Base-by-base conservation (phyloP, 2,888 invertebrate species). In the Hypselothyrea guttata region DNA sequence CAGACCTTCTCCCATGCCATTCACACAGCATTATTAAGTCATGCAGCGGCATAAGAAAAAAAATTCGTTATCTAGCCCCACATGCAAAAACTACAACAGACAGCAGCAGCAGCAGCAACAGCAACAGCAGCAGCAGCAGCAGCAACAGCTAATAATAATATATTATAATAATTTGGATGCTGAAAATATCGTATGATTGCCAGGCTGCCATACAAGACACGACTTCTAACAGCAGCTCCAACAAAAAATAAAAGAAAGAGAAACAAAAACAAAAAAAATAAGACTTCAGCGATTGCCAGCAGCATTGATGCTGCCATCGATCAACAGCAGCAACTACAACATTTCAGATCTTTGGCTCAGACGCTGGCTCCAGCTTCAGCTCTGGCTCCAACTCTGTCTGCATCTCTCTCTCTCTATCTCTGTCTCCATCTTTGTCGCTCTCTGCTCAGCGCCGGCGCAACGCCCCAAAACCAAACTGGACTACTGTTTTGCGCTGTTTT, bases 161-260 rank as follows among this genome's bases (percentile, higher is more conserved):
- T 86, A 87, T 87, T 88, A 87, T 88, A 88, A 88, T 87, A 88
- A 87, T 88, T 88, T 88, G 54, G 75, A 75, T 76, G 84, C 83
- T 87, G 83, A 87, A 87, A 88, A 86, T 86, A 77, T 79, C 61
- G 65, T 77, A 82, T 88, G 88, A 88, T 88, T 86, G 78, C 69
- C 64, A 22, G 83, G 71, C 71, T 62, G 69, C 53, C 5, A 22
- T 47, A 58, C 78, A 60, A 61, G 69, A 69, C 70, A 71, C 70
- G 75, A 73, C 67, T 73, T 69, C 62, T 71, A 73, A 72, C 73
- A 75, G 64, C 66, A 67, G 61, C 63, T 46, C 33, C 49, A 62
- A 42, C 34, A 75, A 38, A 27, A 48, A 28, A 40, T 37, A 63
- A 35, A 48, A 56, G 28, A 31, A 13, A 12, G 35, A 40, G 27